phyloP scores from a whole-genome alignment of 2,888 invertebrate species.

The Troides helena region DNA sequence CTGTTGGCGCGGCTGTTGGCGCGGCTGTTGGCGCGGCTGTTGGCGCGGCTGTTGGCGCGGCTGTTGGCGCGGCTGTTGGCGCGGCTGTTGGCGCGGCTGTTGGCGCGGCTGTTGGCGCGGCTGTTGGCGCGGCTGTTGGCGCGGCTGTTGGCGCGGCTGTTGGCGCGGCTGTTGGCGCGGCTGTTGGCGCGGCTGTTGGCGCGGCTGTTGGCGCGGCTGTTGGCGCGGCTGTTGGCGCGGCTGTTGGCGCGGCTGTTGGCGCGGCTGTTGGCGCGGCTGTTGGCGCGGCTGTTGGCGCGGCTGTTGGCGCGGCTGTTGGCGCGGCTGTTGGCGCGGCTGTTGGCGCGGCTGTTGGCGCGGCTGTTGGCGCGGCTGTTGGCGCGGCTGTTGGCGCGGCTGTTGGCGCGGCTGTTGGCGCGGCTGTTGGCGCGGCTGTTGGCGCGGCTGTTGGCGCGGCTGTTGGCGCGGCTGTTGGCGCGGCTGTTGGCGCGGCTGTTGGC shows the following conservation, averaged over 20 bases:
- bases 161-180: no score
- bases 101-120: no score
- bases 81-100: no score
- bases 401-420: slow-evolving; percentile 20
- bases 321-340: slow-evolving; percentile 21
- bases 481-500: not conserved
- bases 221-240: slow-evolving; percentile 18
- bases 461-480: slow-evolving; percentile 18
- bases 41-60: no score
- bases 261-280: slow-evolving; percentile 17
- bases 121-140: no score
- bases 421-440: not conserved
- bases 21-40: no score
- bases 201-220: no score
- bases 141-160: no score
- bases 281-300: not conserved
- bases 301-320: not conserved
- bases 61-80: no score
- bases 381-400: not conserved
- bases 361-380: slow-evolving; percentile 17
- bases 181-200: no score
- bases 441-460: not conserved
- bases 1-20: no score
- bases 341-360: not conserved
- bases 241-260: not conserved